phyloP scores from a whole-genome alignment of 2,888 invertebrate species.

The Lymantria monacha region DNA sequence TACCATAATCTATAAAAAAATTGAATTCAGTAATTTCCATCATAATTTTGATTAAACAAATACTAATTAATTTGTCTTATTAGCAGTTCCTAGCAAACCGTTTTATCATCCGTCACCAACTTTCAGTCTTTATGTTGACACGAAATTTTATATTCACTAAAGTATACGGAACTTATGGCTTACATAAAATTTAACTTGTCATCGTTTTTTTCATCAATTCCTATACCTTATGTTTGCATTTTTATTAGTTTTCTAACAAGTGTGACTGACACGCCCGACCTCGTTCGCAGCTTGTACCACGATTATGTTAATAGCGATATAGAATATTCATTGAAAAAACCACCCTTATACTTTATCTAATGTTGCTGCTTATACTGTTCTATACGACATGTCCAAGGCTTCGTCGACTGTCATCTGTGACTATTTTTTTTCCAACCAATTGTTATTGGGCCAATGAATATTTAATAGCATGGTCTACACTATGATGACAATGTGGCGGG shows the following conservation, averaged over 20 bases:
- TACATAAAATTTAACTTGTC: slow-evolving; percentile 6
- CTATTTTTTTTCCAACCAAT: slow-evolving; percentile 23
- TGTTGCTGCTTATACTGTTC: slow-evolving; percentile 39
- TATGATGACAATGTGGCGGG: slow-evolving; percentile 1
- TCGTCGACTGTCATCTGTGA: slow-evolving; percentile 35
- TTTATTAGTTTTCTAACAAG: slow-evolving; percentile 55
- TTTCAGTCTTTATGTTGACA: no score
- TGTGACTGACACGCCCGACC: slow-evolving; percentile 38
- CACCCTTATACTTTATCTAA: slow-evolving; percentile 53
- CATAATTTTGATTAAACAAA: no score
- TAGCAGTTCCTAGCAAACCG: no score
- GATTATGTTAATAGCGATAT: slow-evolving; percentile 66
- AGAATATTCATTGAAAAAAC: slow-evolving; percentile 63
- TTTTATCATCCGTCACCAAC: no score
- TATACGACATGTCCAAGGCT: slow-evolving; percentile 35
- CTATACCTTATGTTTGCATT: slow-evolving; percentile 51
- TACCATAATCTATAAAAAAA: no score
- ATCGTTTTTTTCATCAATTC: slow-evolving; percentile 37
- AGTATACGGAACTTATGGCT: slow-evolving; percentile 19
- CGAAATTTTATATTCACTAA: no score
- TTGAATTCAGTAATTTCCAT: no score
- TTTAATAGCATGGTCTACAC: slow-evolving; percentile 17
- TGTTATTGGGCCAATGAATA: slow-evolving; percentile 31
- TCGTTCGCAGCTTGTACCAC: slow-evolving; percentile 68
- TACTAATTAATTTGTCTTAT: no score